phyloP scores from a whole-genome alignment of 2,797 vertebrate species.

The Gymnothorax reevesii region DNA sequence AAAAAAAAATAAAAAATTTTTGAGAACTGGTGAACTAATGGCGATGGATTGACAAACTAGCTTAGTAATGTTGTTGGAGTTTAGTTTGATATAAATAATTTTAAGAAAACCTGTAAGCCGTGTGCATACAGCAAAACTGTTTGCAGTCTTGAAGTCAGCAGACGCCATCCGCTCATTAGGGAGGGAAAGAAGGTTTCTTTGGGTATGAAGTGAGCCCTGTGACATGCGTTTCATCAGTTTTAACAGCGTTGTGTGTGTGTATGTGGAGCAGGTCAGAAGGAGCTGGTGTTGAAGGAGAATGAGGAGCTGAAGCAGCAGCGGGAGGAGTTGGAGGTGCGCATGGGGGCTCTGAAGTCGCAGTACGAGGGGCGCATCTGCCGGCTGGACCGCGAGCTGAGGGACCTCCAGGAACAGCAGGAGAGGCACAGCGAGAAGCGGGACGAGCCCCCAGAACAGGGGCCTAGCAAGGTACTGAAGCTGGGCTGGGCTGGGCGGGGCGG shows the following conservation, averaged over 20 bases:
- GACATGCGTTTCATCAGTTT: no score
- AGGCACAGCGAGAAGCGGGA: constrained; percentile 89
- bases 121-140: no score
- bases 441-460: constrained; percentile 68
- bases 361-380: constrained; percentile 92
- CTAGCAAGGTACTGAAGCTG: constrained; percentile 44
- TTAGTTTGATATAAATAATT: no score
- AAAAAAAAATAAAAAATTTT: no score
- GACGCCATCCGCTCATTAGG: no score
- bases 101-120: no score
- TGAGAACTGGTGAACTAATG: no score
- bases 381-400: constrained; percentile 87
- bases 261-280: constrained; percentile 60
- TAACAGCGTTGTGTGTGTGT: no score
- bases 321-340: constrained; percentile 91
- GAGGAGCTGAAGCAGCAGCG: constrained; percentile 92
- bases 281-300: constrained; percentile 86
- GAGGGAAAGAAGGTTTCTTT: no score
- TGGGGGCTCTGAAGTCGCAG: constrained; percentile 93
- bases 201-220: no score
- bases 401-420: constrained; percentile 89
- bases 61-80: no score
- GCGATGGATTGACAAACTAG: no score
- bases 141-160: neutral
- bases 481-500: neutral